These are phyloP conservation scores for Necrosyrtes monachus DNA, from an alignment of 2,797 vertebrate species.

Conservation along the genomic window DNA sequence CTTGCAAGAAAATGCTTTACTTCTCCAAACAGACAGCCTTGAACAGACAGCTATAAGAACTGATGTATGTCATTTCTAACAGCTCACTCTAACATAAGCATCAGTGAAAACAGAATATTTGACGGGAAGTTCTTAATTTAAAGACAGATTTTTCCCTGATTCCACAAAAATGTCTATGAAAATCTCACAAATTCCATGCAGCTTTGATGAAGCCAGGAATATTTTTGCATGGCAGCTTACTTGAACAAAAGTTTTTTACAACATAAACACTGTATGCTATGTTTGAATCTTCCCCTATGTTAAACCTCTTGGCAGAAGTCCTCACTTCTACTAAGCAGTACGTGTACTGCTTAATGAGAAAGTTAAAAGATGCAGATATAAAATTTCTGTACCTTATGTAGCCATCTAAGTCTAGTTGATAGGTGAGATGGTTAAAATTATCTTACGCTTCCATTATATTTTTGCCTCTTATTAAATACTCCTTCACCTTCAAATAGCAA, in stretches of 20 bases:
- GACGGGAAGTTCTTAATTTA: not conserved
- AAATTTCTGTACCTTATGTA: not conserved
- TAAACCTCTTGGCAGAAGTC: not conserved
- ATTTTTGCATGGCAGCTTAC: not conserved
- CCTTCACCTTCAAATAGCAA: not conserved
- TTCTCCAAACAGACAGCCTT: conserved; percentile 25
- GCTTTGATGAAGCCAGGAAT: not conserved
- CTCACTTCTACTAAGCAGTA: not conserved
- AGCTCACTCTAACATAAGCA: not conserved
- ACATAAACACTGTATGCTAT: not conserved
- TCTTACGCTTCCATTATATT: not conserved
- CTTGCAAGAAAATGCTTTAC: not conserved
- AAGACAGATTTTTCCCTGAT: not conserved
- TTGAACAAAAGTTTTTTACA: not conserved
- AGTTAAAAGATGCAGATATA: not conserved
- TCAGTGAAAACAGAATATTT: not conserved
- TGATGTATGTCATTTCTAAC: conserved; percentile 55
- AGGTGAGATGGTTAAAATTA: not conserved
- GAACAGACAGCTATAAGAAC: conserved; percentile 48
- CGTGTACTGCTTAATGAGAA: not conserved
- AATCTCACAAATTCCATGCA: not conserved
- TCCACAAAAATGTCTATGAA: not conserved
- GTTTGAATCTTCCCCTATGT: not conserved
- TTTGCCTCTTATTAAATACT: not conserved
- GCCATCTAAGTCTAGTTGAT: not conserved